phyloP scores from a whole-genome alignment of 1,140 invertebrate species.

The Tetragonula clypearis region DNA sequence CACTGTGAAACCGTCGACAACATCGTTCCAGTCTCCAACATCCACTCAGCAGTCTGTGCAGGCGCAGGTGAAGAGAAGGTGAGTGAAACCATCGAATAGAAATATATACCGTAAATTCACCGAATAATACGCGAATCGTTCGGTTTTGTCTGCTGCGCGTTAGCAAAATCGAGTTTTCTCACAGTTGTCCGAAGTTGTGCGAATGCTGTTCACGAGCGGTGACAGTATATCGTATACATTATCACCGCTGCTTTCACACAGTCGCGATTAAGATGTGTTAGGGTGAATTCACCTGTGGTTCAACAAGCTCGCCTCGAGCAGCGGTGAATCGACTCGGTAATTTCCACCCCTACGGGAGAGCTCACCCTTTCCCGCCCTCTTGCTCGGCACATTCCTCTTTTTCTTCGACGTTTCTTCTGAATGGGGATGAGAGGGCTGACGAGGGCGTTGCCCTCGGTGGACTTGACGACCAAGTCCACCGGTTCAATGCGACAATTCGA shows the following conservation, averaged over 20 bases:
- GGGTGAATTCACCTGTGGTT: conserved; percentile 33
- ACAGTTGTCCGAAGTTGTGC: neutral
- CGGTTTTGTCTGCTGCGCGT: neutral
- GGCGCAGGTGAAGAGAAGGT: conserved; percentile 71
- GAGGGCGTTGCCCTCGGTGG: conserved; percentile 68
- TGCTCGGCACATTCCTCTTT: conserved; percentile 41
- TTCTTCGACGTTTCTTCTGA: conserved; percentile 60
- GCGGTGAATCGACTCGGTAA: conserved; percentile 46
- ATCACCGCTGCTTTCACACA: too few relatives aligned
- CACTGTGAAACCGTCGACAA: conserved; percentile 49
- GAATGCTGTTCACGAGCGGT: neutral
- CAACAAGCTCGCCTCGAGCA: neutral
- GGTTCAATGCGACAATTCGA: conserved; percentile 59
- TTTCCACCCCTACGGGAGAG: conserved; percentile 24
- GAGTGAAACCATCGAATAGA: conserved; percentile 12
- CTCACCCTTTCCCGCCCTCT: conserved; percentile 45
- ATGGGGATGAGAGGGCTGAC: conserved; percentile 59
- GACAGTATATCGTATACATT: too few relatives aligned
- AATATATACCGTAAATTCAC: too few relatives aligned
- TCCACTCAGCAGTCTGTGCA: conserved; percentile 44
- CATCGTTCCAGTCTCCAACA: conserved; percentile 37
- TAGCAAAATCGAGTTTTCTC: neutral
- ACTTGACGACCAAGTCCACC: conserved; percentile 61
- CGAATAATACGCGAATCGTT: too few relatives aligned
- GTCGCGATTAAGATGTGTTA: neutral